Evolutionary conservation across 2,797 vertebrate genomes (phyloP), one percentile per base, ranked within the genome.

Genomic region (Spheniscus humboldti): DNA sequence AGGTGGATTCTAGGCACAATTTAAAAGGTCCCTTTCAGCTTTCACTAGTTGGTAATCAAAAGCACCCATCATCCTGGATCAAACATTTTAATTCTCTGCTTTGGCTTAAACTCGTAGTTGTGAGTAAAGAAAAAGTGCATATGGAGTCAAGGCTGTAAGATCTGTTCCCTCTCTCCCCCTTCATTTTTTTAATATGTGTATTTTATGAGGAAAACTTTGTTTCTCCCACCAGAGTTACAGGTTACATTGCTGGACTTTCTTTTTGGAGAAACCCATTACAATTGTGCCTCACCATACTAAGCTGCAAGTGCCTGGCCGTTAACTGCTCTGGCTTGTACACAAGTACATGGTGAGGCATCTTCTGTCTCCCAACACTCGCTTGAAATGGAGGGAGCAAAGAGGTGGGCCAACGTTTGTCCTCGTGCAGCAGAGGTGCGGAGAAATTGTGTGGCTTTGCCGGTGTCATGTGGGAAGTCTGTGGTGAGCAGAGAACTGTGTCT

Each of bases 391-490:
- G 14, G n/a, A 80, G 47, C 23, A 45, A 22, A 8, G 41, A 48
- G 48, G 27, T 63, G 50, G 59, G 59, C 27, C 63, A 31, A 68
- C 2, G 4, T 24, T 82, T 60, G 28, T 55, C 52, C 33, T 68
- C 1, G 0, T 11, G n/a, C 31, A 20, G 6, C 27, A 59, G 52
- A 64, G 10, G 35, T 6, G 11, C 39, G 39, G 60, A 45, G 68
- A 67, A 52, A 19, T 7, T 1, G 9, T 1, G 33, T 13, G 25
- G 52, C 71, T 73, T 39, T 6, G 2, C 50, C 1, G 0, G 39
- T 11, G 74, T 31, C 9, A 5, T 2, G 41, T 0, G 2, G 39
- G 67, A 79, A 43, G 22, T 2, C 18, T 25, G 47, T 0, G 7
- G 11, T 3, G 9, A 83, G 47, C 43, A 7, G 20, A 12, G 74